phyloP scores from a whole-genome alignment of 1,140 invertebrate genomes.

The Pantala flavescens region DNA sequence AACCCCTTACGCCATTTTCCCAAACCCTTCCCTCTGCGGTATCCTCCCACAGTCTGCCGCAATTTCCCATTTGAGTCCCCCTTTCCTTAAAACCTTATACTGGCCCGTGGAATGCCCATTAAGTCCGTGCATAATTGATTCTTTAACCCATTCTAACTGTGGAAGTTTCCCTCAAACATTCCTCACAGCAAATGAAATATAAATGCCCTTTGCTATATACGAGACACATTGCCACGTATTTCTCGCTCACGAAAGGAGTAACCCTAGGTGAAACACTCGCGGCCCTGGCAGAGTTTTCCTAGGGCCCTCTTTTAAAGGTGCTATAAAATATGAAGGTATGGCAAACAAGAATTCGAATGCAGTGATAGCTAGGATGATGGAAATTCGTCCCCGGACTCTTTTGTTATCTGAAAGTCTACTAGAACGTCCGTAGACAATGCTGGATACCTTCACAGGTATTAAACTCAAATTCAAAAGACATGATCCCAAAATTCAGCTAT shows the following conservation, averaged over 20 bases:
- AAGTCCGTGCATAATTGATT: background rate
- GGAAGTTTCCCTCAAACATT: background rate
- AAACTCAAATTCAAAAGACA: too few relatives aligned
- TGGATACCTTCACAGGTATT: too few relatives aligned
- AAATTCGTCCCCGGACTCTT: too few relatives aligned
- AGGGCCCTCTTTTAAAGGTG: too few relatives aligned
- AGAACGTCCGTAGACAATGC: too few relatives aligned
- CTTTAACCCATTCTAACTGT: background rate
- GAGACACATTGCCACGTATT: background rate
- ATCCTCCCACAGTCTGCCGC: background rate
- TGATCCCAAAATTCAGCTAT: too few relatives aligned
- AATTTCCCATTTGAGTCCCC: background rate
- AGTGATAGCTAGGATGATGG: too few relatives aligned
- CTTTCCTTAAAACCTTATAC: background rate
- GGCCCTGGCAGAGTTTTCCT: too few relatives aligned
- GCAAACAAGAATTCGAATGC: too few relatives aligned
- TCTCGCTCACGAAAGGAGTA: background rate
- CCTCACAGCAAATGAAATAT: background rate
- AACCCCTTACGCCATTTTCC: background rate
- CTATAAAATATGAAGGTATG: too few relatives aligned
- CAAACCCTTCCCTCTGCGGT: background rate
- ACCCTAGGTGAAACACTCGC: too few relatives aligned
- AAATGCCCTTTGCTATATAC: background rate
- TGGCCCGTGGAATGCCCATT: background rate
- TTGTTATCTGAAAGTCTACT: too few relatives aligned